Evolutionary conservation across 1,140 invertebrate genomes (phyloP).

Genomic region (Chymomyza costata): DNA sequence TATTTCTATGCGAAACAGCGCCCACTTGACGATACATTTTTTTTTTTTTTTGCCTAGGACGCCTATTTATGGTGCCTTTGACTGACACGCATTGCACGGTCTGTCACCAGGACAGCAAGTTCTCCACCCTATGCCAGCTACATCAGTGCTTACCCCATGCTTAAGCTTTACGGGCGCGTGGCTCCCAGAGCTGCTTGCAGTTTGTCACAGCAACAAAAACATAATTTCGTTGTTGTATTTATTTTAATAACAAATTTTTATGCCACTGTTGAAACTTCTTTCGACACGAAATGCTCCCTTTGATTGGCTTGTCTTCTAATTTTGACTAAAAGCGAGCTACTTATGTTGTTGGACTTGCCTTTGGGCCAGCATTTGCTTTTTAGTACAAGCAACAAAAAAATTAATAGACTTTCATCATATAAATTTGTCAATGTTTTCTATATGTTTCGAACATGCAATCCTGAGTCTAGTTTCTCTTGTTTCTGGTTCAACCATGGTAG

Average conservation of each 20-base stretch:
- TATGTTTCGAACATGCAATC: conserved; percentile 57
- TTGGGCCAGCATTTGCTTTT: conserved; percentile 9
- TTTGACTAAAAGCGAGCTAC: conserved; percentile 33
- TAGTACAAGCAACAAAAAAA: conserved; percentile 39
- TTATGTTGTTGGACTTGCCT: too few species aligned
- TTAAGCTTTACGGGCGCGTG: too few species aligned
- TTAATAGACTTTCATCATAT: conserved; percentile 29
- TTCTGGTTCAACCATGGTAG: neutral
- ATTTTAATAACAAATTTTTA: conserved; percentile 64
- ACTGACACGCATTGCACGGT: conserved; percentile 68
- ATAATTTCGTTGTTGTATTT: conserved; percentile 62
- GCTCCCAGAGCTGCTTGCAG: neutral
- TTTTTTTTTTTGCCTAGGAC: conserved; percentile 3
- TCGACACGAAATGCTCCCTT: conserved; percentile 50
- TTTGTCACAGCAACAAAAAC: conserved; percentile 26
- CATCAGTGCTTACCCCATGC: neutral
- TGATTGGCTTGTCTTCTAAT: conserved; percentile 39
- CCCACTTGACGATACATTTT: conserved; percentile 51
- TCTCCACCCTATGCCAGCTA: too few species aligned
- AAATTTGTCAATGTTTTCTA: conserved; percentile 16
- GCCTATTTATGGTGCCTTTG: conserved; percentile 13
- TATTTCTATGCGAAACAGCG: conserved; percentile 42
- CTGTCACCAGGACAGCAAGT: conserved; percentile 71
- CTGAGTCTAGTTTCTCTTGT: conserved; percentile 1
- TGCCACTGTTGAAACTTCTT: conserved; percentile 55